phyloP scores from a whole-genome alignment of 2,888 invertebrate species.

The Dolichopus griseipennis region DNA sequence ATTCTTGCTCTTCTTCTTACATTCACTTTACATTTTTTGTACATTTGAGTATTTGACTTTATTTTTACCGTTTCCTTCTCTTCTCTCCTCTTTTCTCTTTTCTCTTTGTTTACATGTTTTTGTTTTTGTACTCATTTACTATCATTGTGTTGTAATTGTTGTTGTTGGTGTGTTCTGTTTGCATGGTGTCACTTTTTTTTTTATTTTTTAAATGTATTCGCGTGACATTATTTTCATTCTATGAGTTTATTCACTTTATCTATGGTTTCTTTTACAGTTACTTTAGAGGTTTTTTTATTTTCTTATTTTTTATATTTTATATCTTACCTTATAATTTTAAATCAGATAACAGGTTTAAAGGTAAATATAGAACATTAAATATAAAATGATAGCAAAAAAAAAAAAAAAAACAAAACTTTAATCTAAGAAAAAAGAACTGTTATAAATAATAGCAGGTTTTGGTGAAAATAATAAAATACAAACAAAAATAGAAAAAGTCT shows the following conservation, averaged over 20 bases:
- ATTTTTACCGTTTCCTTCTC: too few species aligned
- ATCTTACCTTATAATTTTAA: background rate
- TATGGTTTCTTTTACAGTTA: background rate
- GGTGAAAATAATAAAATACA: background rate
- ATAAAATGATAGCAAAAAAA: background rate
- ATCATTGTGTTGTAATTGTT: too few species aligned
- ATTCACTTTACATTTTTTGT: too few species aligned
- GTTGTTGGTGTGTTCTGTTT: too few species aligned
- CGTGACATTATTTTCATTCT: background rate
- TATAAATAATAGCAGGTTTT: background rate
- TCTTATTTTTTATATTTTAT: background rate
- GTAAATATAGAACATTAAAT: background rate
- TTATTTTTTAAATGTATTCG: background rate
- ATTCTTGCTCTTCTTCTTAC: too few species aligned
- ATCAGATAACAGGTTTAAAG: conserved; percentile 1
- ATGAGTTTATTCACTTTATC: background rate
- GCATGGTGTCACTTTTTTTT: background rate
- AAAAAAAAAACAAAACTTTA: background rate
- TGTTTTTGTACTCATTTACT: too few species aligned
- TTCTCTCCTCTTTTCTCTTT: too few species aligned
- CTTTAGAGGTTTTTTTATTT: background rate
- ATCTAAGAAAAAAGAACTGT: background rate
- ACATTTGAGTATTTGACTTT: too few species aligned
- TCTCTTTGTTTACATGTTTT: background rate
- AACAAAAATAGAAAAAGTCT: background rate